phyloP scores from a whole-genome alignment of 2,797 vertebrate genomes.

The Enteromius radiatus region DNA sequence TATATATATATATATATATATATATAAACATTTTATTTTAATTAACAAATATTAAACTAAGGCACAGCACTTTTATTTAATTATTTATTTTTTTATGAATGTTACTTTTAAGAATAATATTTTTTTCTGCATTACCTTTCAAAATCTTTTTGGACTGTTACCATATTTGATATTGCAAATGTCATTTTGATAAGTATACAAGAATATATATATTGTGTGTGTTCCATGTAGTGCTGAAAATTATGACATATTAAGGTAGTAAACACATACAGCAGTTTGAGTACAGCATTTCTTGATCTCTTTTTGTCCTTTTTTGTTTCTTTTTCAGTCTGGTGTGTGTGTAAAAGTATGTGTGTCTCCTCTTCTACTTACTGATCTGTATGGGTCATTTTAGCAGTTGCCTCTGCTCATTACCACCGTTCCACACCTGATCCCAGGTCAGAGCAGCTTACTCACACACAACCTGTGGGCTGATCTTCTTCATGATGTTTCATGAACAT shows the following conservation, averaged over 20 bases:
- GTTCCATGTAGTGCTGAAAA: background rate
- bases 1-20: too few species aligned
- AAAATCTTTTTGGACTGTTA: background rate
- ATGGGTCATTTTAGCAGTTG: slow-evolving; percentile 38
- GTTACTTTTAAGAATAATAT: background rate
- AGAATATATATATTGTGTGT: too few species aligned
- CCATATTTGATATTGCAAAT: background rate
- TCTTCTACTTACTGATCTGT: slow-evolving; percentile 30
- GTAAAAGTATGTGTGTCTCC: background rate
- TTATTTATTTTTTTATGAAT: too few species aligned
- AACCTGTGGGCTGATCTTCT: background rate
- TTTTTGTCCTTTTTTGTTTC: background rate
- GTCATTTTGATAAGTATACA: background rate
- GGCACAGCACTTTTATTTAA: background rate
- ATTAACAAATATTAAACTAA: too few species aligned
- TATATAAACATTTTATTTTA: too few species aligned
- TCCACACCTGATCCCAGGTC: slow-evolving; percentile 43
- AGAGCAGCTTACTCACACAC: background rate
- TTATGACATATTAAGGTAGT: too few species aligned
- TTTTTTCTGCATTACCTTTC: background rate
- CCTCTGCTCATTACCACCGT: slow-evolving; percentile 50
- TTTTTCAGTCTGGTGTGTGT: background rate
- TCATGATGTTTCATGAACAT: background rate
- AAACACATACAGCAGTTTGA: background rate
- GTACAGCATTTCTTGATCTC: background rate